A percentile compares a stretch with the other conserved stretches of the same genome.
phyloP scores from a whole-genome alignment of 1,140 invertebrate genomes.

The Drosophila cardini region DNA sequence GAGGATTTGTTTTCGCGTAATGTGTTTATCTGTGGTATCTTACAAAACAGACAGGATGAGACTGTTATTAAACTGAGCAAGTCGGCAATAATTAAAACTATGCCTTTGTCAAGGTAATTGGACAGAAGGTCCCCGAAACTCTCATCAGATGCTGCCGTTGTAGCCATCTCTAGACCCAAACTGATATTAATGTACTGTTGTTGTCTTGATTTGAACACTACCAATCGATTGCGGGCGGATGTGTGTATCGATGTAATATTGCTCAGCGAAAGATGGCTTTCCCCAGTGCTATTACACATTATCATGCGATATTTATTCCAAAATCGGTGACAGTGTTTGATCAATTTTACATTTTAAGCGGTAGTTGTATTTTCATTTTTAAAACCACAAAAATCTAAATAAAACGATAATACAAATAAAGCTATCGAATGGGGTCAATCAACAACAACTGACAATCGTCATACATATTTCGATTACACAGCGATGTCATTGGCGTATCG shows the following conservation, averaged over 20 bases:
- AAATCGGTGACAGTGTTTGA: not conserved
- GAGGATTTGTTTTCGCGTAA: constrained; percentile 86
- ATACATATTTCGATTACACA: constrained; percentile 9
- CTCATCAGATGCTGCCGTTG: constrained; percentile 19
- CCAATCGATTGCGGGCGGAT: constrained; percentile 32
- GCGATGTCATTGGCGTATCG: constrained; percentile 13
- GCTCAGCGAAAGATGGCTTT: not conserved
- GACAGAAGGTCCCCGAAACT: constrained; percentile 50
- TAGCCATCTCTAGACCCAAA: constrained; percentile 33
- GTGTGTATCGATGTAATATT: constrained; percentile 16
- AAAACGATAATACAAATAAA: not conserved
- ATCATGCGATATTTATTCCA: not conserved
- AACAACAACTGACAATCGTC: not conserved
- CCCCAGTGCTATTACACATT: too few species aligned
- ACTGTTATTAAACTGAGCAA: constrained; percentile 88
- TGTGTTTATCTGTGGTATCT: constrained; percentile 89
- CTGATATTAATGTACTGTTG: constrained; percentile 27
- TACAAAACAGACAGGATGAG: constrained; percentile 87
- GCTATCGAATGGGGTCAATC: constrained; percentile 10
- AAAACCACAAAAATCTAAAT: not conserved
- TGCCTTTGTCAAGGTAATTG: constrained; percentile 72
- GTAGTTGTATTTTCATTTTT: constrained; percentile 1
- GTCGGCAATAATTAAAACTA: constrained; percentile 85
- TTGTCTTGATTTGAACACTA: constrained; percentile 33
- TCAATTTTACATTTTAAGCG: not conserved